Base-by-base conservation (phyloP, 2,888 invertebrate genomes). In the Drosophila prolongata region DNA sequence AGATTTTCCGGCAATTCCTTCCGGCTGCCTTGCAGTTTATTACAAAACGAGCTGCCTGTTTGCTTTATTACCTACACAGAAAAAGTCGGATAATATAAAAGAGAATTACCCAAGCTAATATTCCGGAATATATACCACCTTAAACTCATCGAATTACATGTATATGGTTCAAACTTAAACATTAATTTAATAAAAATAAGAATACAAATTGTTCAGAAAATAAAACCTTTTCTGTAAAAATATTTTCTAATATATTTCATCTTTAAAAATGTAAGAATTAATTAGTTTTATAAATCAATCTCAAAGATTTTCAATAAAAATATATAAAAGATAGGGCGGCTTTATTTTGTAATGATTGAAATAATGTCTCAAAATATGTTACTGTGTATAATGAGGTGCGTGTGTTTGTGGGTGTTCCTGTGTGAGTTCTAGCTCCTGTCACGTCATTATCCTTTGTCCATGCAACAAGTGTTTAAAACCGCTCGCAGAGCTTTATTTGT, bases 401-500 rank as follows among this genome's bases (percentile, higher is more conserved):
- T 50, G 19, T 44, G 38, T 46, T 49, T 52, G 27, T 53, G 44
- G 46, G n/a, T 19, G 27, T 24, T 35, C 6, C 38, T 62, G 49
- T 66, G n/a, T 30, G 42, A 54, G 46, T 53, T 10, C 24, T 37
- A 47, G 13, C 50, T 52, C 53, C 60, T 77, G 78, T 61, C 87
- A 78, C 76, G 70, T 87, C 70, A 87, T 86, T 88, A 88, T 85
- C 77, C 86, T 80, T 85, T 85, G 87, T 71, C 78, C 74, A 75
- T 72, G 89, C 89, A 89, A 89, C 89, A 89, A 89, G 89, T 89
- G 90, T 75, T 80, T 72, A 79, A 79, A 87, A 85, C 81, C 82
- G 78, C 76, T 86, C 80, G 78, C 75, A 69, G 68, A 67, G 65
- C 87, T 75, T 77, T 86, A 87, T 78, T 83, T 84, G 77, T 72